Evolutionary conservation across 2,113 vertebrate species (phyloP).

Genomic region (Lycocorax pyrrhopterus): DNA sequence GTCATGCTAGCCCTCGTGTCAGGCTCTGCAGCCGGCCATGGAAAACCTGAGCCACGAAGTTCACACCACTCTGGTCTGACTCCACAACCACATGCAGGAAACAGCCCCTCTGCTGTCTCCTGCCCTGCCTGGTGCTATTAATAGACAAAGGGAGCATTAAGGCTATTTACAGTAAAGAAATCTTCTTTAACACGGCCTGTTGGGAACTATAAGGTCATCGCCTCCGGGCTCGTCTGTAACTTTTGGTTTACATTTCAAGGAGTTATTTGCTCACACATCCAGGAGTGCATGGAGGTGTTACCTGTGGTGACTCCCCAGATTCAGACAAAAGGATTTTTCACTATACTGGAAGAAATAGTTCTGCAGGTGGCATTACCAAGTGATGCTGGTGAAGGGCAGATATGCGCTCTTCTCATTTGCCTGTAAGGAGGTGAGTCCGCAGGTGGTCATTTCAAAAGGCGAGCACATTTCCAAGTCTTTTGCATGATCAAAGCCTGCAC

Average conservation of each 20-base stretch:
- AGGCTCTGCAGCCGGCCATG: rapidly evolving
- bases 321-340: background rate
- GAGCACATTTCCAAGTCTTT: background rate
- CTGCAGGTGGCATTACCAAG: background rate
- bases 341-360: background rate
- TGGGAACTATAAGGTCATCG: rapidly evolving
- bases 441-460: background rate
- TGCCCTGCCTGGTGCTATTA: background rate
- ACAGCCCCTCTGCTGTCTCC: background rate
- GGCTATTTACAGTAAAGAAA: background rate
- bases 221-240: background rate
- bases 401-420: background rate
- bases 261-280: background rate
- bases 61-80: background rate
- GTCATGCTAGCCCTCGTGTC: background rate
- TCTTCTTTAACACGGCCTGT: background rate
- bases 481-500: background rate
- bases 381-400: background rate
- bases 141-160: background rate
- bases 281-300: background rate
- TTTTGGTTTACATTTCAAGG: background rate
- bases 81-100: background rate
- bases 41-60: background rate
- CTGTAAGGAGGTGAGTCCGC: background rate
- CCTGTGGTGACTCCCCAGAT: background rate